Percentiles rank a stretch among this genome's conserved stretches.
phyloP scores from a whole-genome alignment of 2,888 invertebrate species.

The Phalangium opilio region DNA sequence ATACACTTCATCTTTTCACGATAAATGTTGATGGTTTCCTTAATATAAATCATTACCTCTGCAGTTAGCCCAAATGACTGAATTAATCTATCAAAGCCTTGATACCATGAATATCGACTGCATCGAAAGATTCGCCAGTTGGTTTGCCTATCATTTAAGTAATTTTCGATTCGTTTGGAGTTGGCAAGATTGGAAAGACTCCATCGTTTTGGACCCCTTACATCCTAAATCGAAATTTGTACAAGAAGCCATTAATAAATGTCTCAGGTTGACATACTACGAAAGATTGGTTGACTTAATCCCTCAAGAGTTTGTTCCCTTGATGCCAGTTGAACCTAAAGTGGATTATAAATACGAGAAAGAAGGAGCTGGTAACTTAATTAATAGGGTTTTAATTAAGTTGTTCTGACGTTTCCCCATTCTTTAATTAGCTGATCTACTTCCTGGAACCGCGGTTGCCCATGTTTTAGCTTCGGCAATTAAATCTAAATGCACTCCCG shows the following conservation, averaged over 20 bases:
- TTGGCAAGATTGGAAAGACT: slow-evolving; percentile 91
- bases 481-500: slow-evolving; percentile 72
- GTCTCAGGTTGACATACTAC: slow-evolving; percentile 87
- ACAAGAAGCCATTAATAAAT: slow-evolving; percentile 74
- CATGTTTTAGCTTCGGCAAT: slow-evolving; percentile 74
- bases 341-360: slow-evolving; percentile 79
- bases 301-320: slow-evolving; percentile 64
- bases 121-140: slow-evolving; percentile 88
- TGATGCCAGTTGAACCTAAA: slow-evolving; percentile 70
- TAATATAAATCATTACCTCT: background rate
- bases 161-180: slow-evolving; percentile 99
- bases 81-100: slow-evolving; percentile 86
- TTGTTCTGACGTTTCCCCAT: slow-evolving; percentile 6
- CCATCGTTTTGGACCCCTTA: slow-evolving; percentile 63
- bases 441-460: slow-evolving; percentile 39
- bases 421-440: slow-evolving; percentile 14
- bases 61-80: slow-evolving; percentile 84
- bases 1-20: no score
- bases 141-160: slow-evolving; percentile 97
- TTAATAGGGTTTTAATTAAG: slow-evolving; percentile 13
- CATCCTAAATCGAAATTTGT: slow-evolving; percentile 91
- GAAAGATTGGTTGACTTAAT: slow-evolving; percentile 84
- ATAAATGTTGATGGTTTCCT: background rate
- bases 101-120: slow-evolving; percentile 94
- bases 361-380: slow-evolving; percentile 65